Conservation (phyloP, 2,888 invertebrate genomes). For the Augiades crinisus region DNA sequence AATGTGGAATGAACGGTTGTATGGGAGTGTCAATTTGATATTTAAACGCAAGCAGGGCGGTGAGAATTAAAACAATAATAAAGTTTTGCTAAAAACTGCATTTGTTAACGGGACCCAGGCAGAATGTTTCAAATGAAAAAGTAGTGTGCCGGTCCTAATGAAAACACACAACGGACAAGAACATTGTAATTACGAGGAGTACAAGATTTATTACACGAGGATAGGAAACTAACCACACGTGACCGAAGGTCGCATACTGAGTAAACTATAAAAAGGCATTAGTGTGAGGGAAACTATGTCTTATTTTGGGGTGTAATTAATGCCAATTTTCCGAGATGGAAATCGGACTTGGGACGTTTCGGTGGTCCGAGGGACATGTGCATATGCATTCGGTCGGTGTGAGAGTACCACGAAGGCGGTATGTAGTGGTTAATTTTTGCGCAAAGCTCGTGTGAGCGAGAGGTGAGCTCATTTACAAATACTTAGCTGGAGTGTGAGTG, state of each 20-base stretch:
- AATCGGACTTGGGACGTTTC: constrained; percentile 47
- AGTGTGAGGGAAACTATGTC: constrained; percentile 55
- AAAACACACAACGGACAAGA: constrained; percentile 78
- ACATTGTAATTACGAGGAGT: constrained; percentile 78
- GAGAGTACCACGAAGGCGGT: constrained; percentile 60
- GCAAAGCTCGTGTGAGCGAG: constrained; percentile 77
- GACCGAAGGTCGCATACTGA: constrained; percentile 50
- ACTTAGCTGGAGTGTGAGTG: constrained; percentile 64
- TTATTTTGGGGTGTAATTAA: constrained; percentile 60
- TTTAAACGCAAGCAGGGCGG: too few relatives aligned
- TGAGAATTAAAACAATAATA: neutral
- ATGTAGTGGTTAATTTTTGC: constrained; percentile 82
- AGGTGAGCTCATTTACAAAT: constrained; percentile 76
- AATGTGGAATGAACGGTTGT: too few relatives aligned
- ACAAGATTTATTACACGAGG: constrained; percentile 76
- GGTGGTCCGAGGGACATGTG: constrained; percentile 46
- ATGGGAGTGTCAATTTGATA: too few relatives aligned
- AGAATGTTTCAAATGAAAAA: constrained; percentile 33
- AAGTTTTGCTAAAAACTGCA: constrained; percentile 8
- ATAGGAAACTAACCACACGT: constrained; percentile 78
- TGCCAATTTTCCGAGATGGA: constrained; percentile 50
- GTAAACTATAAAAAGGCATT: constrained; percentile 47
- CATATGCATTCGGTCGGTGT: constrained; percentile 75
- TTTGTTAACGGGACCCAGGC: constrained; percentile 21
- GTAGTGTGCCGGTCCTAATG: constrained; percentile 57